Evolutionary conservation across 2,797 vertebrate species (phyloP).

Genomic region (Schizopygopsis malacanthus): DNA sequence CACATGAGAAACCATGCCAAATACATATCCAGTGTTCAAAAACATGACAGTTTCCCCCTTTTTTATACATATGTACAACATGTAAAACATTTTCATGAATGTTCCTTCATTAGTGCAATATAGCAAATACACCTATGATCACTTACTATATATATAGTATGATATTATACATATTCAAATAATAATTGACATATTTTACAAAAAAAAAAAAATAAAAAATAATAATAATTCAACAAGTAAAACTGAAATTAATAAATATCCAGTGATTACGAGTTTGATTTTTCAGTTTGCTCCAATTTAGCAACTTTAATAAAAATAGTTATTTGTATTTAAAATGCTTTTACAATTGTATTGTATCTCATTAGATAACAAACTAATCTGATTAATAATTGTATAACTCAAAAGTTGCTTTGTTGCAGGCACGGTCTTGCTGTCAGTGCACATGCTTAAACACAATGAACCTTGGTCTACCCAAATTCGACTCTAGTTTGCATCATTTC

Average conservation of each 20-base stretch:
- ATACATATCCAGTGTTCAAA: neutral
- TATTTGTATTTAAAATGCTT: neutral
- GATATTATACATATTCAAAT: neutral
- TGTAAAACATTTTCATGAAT: no score
- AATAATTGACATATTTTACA: neutral
- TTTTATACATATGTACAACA: no score
- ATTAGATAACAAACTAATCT: neutral
- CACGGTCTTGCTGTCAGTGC: neutral
- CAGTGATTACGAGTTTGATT: neutral
- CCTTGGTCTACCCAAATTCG: neutral
- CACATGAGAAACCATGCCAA: neutral
- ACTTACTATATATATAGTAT: neutral
- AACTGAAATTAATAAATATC: neutral
- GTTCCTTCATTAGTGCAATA: neutral
- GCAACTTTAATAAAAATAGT: neutral
- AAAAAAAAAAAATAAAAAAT: no score
- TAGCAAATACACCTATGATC: neutral
- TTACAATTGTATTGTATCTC: neutral
- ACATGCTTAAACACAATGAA: neutral
- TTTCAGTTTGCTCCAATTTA: neutral
- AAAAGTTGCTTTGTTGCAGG: neutral
- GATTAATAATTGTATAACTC: neutral
- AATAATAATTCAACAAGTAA: neutral
- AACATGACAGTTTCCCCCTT: no score
- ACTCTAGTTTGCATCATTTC: slow-evolving; percentile 14